Conservation (phyloP, 2,888 invertebrate species). For the Pristionchus entomophagus region DNA sequence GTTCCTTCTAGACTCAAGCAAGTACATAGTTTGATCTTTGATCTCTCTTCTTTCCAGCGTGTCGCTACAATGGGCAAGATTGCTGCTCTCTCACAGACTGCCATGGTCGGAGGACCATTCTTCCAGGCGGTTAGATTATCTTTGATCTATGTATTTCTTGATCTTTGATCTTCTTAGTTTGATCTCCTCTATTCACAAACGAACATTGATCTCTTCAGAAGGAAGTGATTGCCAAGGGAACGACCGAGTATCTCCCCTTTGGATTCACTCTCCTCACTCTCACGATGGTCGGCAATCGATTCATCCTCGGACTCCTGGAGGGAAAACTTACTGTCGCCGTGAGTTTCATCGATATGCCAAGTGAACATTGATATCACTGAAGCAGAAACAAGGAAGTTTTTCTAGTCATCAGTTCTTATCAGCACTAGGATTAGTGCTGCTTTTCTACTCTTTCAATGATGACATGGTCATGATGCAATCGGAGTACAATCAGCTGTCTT, state of each 20-base stretch:
- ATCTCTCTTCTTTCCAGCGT: neutral
- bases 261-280: constrained; percentile 68
- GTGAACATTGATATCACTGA: too few species aligned
- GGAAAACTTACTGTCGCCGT: constrained; percentile 70
- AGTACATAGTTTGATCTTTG: neutral
- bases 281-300: constrained; percentile 69
- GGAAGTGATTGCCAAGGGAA: constrained; percentile 64
- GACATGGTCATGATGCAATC: neutral
- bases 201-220: constrained; percentile 56
- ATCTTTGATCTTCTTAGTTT: neutral
- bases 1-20: neutral
- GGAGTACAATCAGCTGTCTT: neutral
- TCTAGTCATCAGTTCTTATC: neutral
- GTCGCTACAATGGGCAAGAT: constrained; percentile 41
- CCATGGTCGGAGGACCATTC: constrained; percentile 12
- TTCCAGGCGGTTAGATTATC: constrained; percentile 6
- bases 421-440: neutral
- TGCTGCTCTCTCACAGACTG: neutral
- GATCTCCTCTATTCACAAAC: neutral
- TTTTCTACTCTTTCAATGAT: neutral
- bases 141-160: constrained; percentile 47
- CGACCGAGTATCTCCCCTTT: constrained; percentile 73
- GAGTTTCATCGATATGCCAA: constrained; percentile 41
- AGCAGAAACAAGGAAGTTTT: too few species aligned
- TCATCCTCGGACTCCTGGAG: constrained; percentile 67